Conservation (phyloP, 1,140 invertebrate species). For the Camponotus vicinus region DNA sequence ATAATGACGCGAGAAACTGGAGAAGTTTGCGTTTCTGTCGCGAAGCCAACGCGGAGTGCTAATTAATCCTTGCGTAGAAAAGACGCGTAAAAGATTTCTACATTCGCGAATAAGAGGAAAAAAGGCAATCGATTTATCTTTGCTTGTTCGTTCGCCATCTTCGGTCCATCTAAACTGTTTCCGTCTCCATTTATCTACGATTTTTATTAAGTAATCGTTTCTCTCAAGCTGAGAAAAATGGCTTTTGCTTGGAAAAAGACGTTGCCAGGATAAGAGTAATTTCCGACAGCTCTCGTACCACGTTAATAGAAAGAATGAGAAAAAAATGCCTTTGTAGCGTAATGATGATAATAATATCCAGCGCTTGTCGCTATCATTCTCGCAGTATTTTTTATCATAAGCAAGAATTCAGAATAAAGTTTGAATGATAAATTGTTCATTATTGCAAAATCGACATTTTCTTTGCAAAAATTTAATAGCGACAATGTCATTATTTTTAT, state of each 20-base stretch:
- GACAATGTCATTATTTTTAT: neutral
- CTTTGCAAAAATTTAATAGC: neutral
- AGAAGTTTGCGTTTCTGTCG: conserved; percentile 26
- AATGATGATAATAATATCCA: conserved; percentile 49
- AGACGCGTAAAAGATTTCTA: neutral
- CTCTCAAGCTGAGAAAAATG: conserved; percentile 30
- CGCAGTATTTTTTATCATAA: conserved; percentile 14
- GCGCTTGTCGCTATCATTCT: conserved; percentile 11
- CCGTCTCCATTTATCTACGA: conserved; percentile 35
- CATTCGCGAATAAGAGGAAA: neutral
- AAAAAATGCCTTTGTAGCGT: conserved; percentile 21
- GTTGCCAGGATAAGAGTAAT: conserved; percentile 43
- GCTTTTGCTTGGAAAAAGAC: conserved; percentile 22
- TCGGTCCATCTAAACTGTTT: neutral
- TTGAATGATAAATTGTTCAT: conserved; percentile 9
- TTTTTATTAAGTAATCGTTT: conserved; percentile 41
- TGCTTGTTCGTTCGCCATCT: neutral
- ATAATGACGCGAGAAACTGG: conserved; percentile 33
- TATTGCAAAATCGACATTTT: neutral
- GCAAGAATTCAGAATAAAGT: neutral
- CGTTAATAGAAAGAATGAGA: conserved; percentile 8
- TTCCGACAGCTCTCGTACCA: conserved; percentile 28
- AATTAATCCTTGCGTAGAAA: conserved; percentile 35
- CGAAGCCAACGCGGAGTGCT: conserved; percentile 15
- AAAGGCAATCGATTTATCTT: conserved; percentile 9